phyloP scores from a whole-genome alignment of 2,888 invertebrate species.

The Apamea sordens region DNA sequence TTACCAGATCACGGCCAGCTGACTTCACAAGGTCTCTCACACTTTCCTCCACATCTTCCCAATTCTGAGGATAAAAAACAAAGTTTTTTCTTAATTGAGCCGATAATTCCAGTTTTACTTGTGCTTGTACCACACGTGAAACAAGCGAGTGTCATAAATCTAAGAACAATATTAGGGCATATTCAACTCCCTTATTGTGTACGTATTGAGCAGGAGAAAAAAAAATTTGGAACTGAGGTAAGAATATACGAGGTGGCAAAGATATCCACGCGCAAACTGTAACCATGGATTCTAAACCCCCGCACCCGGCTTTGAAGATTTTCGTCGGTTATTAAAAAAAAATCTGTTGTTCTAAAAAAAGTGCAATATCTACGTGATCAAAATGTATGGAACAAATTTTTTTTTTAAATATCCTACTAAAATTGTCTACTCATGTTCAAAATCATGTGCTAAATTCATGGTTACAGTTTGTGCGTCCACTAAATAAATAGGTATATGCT shows the following conservation, averaged over 20 bases:
- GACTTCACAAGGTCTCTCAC: conserved; percentile 70
- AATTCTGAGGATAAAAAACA: conserved; percentile 70
- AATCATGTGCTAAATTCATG: not conserved
- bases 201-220: not conserved
- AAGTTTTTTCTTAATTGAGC: not conserved
- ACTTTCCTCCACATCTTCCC: conserved; percentile 75
- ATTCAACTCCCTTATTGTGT: not conserved
- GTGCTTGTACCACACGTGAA: not conserved
- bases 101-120: not conserved
- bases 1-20: conserved; percentile 57
- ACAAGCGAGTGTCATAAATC: not conserved
- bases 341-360: too few relatives aligned
- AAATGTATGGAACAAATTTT: too few relatives aligned
- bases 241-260: not conserved
- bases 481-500: not conserved
- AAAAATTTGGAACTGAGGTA: not conserved
- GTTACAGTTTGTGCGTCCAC: not conserved
- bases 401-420: too few relatives aligned
- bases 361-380: too few relatives aligned
- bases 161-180: not conserved
- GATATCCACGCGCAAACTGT: too few relatives aligned
- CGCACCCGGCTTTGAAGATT: too few relatives aligned
- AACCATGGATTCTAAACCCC: too few relatives aligned
- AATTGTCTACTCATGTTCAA: not conserved
- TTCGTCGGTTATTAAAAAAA: too few relatives aligned